phyloP scores from a whole-genome alignment of 2,888 invertebrate species.

The Heliconius aoede region DNA sequence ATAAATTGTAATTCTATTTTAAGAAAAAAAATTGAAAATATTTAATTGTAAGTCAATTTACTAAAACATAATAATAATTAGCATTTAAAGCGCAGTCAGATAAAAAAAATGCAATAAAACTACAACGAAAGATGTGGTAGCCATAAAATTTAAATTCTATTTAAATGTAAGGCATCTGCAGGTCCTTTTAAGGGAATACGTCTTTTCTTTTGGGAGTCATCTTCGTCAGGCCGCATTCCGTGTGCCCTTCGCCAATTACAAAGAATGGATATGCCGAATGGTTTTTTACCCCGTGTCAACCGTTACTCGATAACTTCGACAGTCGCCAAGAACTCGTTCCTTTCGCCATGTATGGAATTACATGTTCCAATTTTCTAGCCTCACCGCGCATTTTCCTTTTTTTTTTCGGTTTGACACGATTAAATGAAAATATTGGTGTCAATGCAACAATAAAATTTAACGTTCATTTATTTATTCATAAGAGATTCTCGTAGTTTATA shows the following conservation, averaged over 20 bases:
- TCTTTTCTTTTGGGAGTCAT: constrained; percentile 73
- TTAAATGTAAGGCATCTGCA: constrained; percentile 67
- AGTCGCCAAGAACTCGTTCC: constrained; percentile 73
- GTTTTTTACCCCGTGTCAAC: constrained; percentile 65
- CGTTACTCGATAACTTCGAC: constrained; percentile 77
- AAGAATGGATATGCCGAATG: constrained; percentile 66
- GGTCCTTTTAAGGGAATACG: constrained; percentile 64
- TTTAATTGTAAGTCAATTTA: neutral
- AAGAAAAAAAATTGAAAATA: neutral
- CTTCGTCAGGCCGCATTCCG: constrained; percentile 75
- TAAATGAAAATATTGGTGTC: constrained; percentile 74
- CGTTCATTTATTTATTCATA: constrained; percentile 74
- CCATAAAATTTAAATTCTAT: constrained; percentile 69
- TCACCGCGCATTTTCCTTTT: constrained; percentile 68
- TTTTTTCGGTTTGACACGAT: constrained; percentile 61
- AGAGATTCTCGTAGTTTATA: constrained; percentile 59
- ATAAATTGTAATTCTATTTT: neutral
- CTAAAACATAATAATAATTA: constrained; percentile 11
- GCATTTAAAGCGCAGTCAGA: constrained; percentile 25
- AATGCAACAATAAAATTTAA: constrained; percentile 78
- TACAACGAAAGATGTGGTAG: constrained; percentile 47
- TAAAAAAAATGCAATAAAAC: constrained; percentile 37
- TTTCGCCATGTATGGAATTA: constrained; percentile 61
- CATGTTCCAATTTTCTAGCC: constrained; percentile 80
- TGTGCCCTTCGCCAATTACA: constrained; percentile 74